Evolutionary conservation across 2,888 invertebrate genomes (phyloP), one percentile per base, ranked within the genome.

Genomic region (Pseudanteris insignis): DNA sequence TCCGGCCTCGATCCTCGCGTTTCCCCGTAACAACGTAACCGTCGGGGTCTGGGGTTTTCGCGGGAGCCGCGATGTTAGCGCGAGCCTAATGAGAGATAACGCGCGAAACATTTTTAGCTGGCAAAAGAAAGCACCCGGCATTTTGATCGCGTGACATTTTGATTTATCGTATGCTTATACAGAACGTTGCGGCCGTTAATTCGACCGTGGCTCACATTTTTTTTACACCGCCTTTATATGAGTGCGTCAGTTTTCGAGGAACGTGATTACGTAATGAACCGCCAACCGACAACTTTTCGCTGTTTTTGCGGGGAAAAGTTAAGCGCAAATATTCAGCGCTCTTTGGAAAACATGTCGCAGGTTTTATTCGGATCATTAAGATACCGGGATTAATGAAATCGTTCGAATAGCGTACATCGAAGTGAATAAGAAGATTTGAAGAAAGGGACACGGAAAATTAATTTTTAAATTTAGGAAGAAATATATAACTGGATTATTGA

Each of bases 51-150:
- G 50, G 28, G 41, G 34, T 44, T 26, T 44, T 26, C 54, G 18
- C 43, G 24, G 36, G 34, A 10, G n/a, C n/a, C 14, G 30, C 34
- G 25, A 13, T 14, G 41, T 41, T 41, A 40, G 44, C 44, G 44
- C 46, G 33, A 51, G 34, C 51, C 58, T 58, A 58, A 58, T 58
- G 58, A 58, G 59, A 59, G 59, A 59, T 59, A 47, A 59, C 58
- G 58, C 38, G 40, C 40, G 50, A 44, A 50, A 44, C 50, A 58
- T 58, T 44, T 48, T 58, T 48, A 44, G 25, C 10, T 34, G 37
- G 13, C 10, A 24, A 30, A 50, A 51, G 58, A 51, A 51, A 38
- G 50, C 50, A 40, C 28, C 40, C 24, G 38, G 58, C 43, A 51
- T 51, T 58, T 58, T 44, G 32, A 58, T 58, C 50, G 25, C 38